Conservation (phyloP, 2,888 invertebrate species). For the Eupithecia subfuscata region DNA sequence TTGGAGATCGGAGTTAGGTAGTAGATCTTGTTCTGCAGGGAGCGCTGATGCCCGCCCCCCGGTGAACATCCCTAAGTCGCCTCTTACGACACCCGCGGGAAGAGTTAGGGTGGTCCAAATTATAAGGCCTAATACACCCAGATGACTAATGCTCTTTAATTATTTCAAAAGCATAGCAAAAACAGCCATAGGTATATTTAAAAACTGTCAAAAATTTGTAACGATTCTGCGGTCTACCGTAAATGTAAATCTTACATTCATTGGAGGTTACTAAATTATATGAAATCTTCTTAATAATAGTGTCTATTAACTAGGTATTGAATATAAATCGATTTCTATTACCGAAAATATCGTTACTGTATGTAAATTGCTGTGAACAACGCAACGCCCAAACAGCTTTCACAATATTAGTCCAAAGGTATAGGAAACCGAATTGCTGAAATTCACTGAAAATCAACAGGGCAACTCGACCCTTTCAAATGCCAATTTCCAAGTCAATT, state of each 20-base stretch:
- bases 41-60: too few relatives aligned
- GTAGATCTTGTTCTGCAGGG: too few relatives aligned
- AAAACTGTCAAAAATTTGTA: too few relatives aligned
- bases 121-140: too few relatives aligned
- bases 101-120: too few relatives aligned
- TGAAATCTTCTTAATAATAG: not conserved
- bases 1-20: too few relatives aligned
- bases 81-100: too few relatives aligned
- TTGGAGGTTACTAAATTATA: too few relatives aligned
- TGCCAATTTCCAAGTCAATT: constrained; percentile 23
- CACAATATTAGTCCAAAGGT: not conserved
- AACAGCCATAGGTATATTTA: too few relatives aligned
- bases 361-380: not conserved
- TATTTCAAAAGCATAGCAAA: too few relatives aligned
- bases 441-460: constrained; percentile 2
- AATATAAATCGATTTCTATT: not conserved
- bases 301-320: not conserved
- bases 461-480: constrained; percentile 17
- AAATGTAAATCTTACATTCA: not conserved
- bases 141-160: too few relatives aligned
- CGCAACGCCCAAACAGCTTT: not conserved
- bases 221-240: not conserved
- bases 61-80: too few relatives aligned
- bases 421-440: not conserved
- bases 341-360: not conserved